phyloP scores from a whole-genome alignment of 2,797 vertebrate species.

The Dendrocincla fuliginosa region DNA sequence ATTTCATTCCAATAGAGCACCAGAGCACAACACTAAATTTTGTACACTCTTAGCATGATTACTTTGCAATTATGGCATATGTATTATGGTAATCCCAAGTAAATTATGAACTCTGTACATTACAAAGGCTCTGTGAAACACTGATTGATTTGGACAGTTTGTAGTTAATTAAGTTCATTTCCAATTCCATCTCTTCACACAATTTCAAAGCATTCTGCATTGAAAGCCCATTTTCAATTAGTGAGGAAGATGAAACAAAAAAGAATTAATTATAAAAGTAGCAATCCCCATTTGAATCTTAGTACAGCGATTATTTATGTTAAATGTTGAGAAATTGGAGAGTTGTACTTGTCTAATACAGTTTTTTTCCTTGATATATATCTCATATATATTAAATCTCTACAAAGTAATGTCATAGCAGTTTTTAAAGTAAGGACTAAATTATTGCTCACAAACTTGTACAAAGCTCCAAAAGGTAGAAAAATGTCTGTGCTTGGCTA shows the following conservation, averaged over 20 bases:
- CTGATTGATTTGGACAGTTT: conserved; percentile 81
- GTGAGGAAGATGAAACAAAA: conserved; percentile 78
- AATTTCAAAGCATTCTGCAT: conserved; percentile 77
- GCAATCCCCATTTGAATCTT: conserved; percentile 77
- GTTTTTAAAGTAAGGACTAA: neutral
- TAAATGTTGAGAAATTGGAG: conserved; percentile 74
- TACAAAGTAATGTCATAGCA: neutral
- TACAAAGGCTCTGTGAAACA: conserved; percentile 69
- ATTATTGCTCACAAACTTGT: neutral
- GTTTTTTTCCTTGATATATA: conserved; percentile 55
- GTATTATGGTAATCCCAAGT: conserved; percentile 64
- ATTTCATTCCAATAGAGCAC: conserved; percentile 25
- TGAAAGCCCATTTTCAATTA: conserved; percentile 82
- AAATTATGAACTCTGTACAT: conserved; percentile 75
- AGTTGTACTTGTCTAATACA: conserved; percentile 75
- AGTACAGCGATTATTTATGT: conserved; percentile 75
- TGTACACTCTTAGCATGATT: conserved; percentile 59
- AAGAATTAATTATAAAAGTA: conserved; percentile 80
- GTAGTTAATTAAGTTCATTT: conserved; percentile 83
- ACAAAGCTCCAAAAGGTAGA: neutral
- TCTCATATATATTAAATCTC: conserved; percentile 54
- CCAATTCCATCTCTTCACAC: conserved; percentile 77
- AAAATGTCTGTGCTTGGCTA: neutral
- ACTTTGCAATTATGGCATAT: conserved; percentile 68
- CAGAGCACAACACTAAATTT: conserved; percentile 44